Evolutionary conservation across 2,797 vertebrate species (phyloP).

Genomic region (Zenarchopterus dispar): DNA sequence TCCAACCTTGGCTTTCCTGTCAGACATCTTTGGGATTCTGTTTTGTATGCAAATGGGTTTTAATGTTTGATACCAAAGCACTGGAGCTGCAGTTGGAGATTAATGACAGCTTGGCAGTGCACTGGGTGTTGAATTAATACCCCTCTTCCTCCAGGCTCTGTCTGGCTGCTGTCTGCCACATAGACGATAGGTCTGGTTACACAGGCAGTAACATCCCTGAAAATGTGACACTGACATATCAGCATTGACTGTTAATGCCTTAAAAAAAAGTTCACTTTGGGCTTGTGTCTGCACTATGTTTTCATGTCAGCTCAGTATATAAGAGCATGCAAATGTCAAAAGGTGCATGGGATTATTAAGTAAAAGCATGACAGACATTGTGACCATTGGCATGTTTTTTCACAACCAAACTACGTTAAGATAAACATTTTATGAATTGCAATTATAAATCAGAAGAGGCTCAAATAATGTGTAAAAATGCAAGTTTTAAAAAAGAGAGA

Average conservation of each 20-base stretch:
- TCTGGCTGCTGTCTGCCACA: constrained; percentile 55
- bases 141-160: constrained; percentile 49
- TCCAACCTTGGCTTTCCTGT: constrained; percentile 43
- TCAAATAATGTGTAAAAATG: too few species aligned
- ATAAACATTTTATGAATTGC: too few species aligned
- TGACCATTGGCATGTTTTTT: too few species aligned
- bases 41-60: constrained; percentile 72
- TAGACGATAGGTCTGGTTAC: constrained; percentile 56
- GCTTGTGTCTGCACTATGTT: constrained; percentile 31
- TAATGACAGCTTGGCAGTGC: constrained; percentile 65
- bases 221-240: constrained; percentile 47
- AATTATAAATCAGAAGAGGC: too few species aligned
- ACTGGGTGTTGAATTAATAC: constrained; percentile 62
- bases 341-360: neutral
- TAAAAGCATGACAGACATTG: constrained; percentile 14
- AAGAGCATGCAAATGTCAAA: constrained; percentile 21
- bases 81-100: constrained; percentile 58
- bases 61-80: constrained; percentile 68
- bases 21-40: constrained; percentile 56
- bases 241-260: constrained; percentile 35
- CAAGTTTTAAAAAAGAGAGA: too few species aligned
- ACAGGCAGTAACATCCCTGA: constrained; percentile 46
- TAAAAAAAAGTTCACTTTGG: constrained; percentile 13
- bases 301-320: constrained; percentile 24
- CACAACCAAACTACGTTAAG: too few species aligned